Evolutionary conservation across 1,140 invertebrate species (phyloP).

Genomic region (Drosophila pallidifrons): DNA sequence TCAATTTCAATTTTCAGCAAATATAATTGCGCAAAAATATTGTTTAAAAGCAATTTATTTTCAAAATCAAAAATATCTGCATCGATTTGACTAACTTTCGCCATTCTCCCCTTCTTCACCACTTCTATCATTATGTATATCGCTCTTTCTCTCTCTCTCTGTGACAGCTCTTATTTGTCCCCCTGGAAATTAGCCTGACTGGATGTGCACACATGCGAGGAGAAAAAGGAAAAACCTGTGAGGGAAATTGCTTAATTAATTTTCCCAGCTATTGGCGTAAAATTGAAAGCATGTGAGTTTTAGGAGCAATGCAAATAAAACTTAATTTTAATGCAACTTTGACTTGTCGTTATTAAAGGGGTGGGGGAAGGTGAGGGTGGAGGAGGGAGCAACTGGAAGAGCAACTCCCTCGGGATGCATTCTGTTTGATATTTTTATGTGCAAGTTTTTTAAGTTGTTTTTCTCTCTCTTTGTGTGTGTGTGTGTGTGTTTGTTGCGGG

Average conservation of each 20-base stretch:
- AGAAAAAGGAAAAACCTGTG: conserved; percentile 42
- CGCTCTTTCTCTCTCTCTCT: background rate
- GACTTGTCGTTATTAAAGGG: conserved; percentile 11
- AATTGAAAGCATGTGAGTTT: conserved; percentile 54
- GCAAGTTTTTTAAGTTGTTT: conserved; percentile 41
- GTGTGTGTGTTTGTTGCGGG: background rate
- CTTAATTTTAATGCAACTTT: conserved; percentile 65
- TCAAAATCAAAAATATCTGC: background rate
- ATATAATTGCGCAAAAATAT: too few species aligned
- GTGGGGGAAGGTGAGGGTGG: background rate
- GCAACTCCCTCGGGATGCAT: conserved; percentile 60
- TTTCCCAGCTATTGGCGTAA: conserved; percentile 55
- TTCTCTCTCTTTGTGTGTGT: background rate
- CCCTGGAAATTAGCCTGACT: conserved; percentile 69
- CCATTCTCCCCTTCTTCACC: background rate
- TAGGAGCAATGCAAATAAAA: conserved; percentile 62
- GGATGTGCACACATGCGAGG: conserved; percentile 53
- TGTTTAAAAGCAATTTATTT: background rate
- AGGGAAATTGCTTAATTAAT: conserved; percentile 77
- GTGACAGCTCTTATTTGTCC: conserved; percentile 10
- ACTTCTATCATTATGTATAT: too few species aligned
- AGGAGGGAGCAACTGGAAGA: background rate
- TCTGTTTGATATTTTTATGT: conserved; percentile 67
- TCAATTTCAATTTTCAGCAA: too few species aligned
- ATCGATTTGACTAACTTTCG: conserved; percentile 34